Percentiles rank a stretch among this genome's conserved stretches.
Conservation (phyloP, 2,113 vertebrate genomes). For the Odontophorus gujanensis region DNA sequence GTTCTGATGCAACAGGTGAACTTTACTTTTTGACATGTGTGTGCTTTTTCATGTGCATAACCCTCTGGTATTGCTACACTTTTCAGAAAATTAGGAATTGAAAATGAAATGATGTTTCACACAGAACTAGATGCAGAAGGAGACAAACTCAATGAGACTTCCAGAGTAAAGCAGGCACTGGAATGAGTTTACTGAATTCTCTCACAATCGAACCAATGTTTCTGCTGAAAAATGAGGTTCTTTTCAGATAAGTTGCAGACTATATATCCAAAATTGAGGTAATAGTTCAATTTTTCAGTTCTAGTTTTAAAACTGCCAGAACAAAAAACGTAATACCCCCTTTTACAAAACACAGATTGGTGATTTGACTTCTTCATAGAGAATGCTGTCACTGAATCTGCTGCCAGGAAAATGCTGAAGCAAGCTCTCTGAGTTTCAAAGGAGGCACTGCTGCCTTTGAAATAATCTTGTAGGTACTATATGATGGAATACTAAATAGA, state of each 20-base stretch:
- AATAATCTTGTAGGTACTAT: slow-evolving; percentile 52
- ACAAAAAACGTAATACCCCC: background rate
- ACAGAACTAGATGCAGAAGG: background rate
- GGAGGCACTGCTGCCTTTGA: slow-evolving; percentile 45
- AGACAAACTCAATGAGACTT: background rate
- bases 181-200: background rate
- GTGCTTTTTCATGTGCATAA: fast-evolving
- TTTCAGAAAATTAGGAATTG: background rate
- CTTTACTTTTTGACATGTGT: background rate
- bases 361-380: background rate
- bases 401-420: slow-evolving; percentile 48
- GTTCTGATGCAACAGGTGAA: background rate
- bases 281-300: background rate
- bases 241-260: background rate
- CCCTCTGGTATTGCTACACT: background rate
- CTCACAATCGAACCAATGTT: background rate
- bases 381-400: background rate
- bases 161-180: background rate
- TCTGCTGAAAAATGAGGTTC: background rate
- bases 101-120: background rate
- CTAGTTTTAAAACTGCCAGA: background rate
- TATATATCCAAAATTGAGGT: background rate
- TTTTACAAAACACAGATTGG: background rate
- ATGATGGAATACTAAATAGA: slow-evolving; percentile 58
- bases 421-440: slow-evolving; percentile 64